These are phyloP conservation scores for Muntiacus reevesi DNA, from an alignment of 2,113 vertebrate genomes.

Conservation along the genomic window DNA sequence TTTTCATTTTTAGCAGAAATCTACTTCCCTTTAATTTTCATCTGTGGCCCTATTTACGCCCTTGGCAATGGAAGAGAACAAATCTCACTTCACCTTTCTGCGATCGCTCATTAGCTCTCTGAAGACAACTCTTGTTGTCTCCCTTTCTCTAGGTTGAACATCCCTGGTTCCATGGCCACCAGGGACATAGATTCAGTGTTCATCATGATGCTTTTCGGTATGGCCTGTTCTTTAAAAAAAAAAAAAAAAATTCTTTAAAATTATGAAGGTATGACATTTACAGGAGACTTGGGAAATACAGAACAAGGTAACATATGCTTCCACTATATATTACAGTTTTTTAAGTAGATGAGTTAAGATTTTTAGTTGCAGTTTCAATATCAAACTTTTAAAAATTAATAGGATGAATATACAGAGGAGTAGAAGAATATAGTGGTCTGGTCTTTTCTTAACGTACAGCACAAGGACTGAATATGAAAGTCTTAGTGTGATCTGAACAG, in stretches of 20 bases:
- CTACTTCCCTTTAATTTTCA: constrained; percentile 10
- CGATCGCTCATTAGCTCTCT: background rate
- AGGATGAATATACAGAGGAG: background rate
- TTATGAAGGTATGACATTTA: background rate
- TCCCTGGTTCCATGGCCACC: background rate
- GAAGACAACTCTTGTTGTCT: background rate
- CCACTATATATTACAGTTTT: background rate
- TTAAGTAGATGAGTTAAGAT: background rate
- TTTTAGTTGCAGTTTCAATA: background rate
- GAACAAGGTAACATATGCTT: background rate
- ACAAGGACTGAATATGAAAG: background rate
- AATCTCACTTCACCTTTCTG: background rate
- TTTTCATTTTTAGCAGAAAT: background rate
- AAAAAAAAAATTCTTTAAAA: background rate
- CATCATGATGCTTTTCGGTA: background rate
- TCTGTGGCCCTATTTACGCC: background rate
- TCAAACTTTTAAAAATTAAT: background rate
- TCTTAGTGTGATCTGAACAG: background rate
- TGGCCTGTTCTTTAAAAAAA: background rate
- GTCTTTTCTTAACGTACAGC: background rate
- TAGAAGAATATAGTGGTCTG: background rate
- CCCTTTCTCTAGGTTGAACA: background rate
- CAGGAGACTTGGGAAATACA: background rate
- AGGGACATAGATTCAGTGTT: background rate
- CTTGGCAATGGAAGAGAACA: background rate